Conservation (phyloP, 2,113 vertebrate species). For the Rhinichthys klamathensis region DNA sequence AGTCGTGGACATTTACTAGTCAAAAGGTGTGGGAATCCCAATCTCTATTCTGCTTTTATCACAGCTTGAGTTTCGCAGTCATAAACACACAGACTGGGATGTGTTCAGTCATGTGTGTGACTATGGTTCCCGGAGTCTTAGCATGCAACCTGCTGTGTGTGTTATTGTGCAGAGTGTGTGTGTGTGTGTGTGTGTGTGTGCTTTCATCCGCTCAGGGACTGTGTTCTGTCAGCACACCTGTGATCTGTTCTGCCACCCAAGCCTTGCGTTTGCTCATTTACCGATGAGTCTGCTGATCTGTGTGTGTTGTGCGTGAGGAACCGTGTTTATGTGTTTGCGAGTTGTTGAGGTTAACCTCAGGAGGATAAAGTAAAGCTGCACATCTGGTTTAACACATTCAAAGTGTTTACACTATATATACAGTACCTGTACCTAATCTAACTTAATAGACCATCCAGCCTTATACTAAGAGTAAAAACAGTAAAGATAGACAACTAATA, state of each 20-base stretch:
- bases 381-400: not conserved
- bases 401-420: not conserved
- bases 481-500: no score
- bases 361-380: slow-evolving; percentile 4
- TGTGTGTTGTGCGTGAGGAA: not conserved
- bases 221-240: slow-evolving; percentile 47
- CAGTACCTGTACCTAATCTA: not conserved
- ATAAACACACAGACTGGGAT: not conserved
- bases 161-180: slow-evolving; percentile 2
- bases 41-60: no score
- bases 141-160: not conserved
- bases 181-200: not conserved
- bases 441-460: no score
- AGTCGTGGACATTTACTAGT: no score
- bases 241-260: slow-evolving; percentile 23
- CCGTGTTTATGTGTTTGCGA: slow-evolving; percentile 28
- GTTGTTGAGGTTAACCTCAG: slow-evolving; percentile 37
- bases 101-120: slow-evolving; percentile 25
- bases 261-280: slow-evolving; percentile 38
- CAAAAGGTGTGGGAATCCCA: no score
- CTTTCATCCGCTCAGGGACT: slow-evolving; percentile 27
- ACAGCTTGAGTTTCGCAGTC: not conserved
- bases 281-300: slow-evolving; percentile 38
- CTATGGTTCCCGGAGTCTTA: not conserved
- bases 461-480: no score